These are phyloP conservation scores for Lasioglossum vierecki DNA, from an alignment of 2,888 invertebrate species.

Conservation along the genomic window DNA sequence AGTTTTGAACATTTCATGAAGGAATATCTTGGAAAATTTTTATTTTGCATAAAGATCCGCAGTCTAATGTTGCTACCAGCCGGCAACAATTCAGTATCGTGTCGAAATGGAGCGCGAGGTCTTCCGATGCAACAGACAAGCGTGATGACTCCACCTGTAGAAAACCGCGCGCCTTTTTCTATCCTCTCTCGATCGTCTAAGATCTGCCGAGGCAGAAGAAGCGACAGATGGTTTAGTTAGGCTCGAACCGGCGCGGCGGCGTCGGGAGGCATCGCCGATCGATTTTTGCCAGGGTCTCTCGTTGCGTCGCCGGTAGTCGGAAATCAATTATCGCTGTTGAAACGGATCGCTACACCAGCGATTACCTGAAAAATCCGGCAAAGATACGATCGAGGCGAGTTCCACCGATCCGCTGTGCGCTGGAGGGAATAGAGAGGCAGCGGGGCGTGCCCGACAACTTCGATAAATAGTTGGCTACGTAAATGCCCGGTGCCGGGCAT, in stretches of 20 bases:
- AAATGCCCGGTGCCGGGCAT: constrained; percentile 50
- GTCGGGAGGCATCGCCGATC: background rate
- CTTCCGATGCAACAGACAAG: background rate
- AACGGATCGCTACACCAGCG: constrained; percentile 33
- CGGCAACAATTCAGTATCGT: background rate
- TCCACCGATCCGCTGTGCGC: background rate
- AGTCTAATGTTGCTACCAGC: background rate
- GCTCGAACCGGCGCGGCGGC: background rate
- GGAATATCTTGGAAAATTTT: background rate
- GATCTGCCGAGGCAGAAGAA: background rate
- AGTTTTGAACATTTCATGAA: too few relatives aligned
- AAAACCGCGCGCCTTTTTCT: background rate
- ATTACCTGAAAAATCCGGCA: constrained; percentile 38
- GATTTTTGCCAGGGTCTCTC: constrained; percentile 19
- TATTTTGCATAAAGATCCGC: background rate
- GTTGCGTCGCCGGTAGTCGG: constrained; percentile 26
- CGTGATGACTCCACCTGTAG: background rate
- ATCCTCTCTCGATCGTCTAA: background rate
- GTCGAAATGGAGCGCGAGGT: background rate
- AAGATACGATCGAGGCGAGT: constrained; percentile 28
- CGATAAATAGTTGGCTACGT: constrained; percentile 52
- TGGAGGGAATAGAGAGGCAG: constrained; percentile 22
- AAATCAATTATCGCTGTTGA: constrained; percentile 54
- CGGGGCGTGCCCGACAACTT: constrained; percentile 34
- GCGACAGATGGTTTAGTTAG: constrained; percentile 3